Evolutionary conservation across 2,113 vertebrate genomes (phyloP), one percentile per base, ranked within the genome.

Genomic region (Mixornis gularis): DNA sequence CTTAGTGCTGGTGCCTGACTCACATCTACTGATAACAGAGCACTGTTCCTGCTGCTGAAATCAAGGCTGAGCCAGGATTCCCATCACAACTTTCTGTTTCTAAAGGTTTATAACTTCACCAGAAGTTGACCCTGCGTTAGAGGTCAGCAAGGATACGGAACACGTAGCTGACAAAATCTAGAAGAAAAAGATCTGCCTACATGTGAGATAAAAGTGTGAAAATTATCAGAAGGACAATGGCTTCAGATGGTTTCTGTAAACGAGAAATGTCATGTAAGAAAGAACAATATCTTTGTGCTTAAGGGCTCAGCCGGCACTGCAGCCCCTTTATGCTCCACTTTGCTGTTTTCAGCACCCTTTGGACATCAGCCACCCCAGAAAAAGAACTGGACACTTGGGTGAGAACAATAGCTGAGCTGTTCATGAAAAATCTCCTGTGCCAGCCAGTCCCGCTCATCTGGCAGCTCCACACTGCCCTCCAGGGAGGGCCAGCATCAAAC

Each of bases 401-500:
- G 79, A 93, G 53, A 79, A 84, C 87, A 92, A 94, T 82, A 59
- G 85, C n/a, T 44, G 79, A 74, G 71, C 87, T 91, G 59, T 89
- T 95, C 17, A 6, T 36, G 51, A 62, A 85, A 72, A 12, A 36
- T 15, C 81, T 79, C 74, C 74, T 48, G 41, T 34, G 65, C 43
- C 27, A 51, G 65, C 11, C 69, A 48, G 41, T 70, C 64, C 70
- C 44, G 29, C 13, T 16, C 64, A 70, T 71, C 66, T 68, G 11
- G 5, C 79, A 94, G 95, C 89, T 80, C 95, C 91, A 92, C 87
- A 91, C 79, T 94, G 92, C 92, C 92, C 94, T 96, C 96, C 93
- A 87, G 87, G 91, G 92, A 95, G 30, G 40, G 16, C 74, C 12
- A 3, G 8, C 91, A 44, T 40, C 55, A 73, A 59, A 82, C 12